Evolutionary conservation across 2,888 invertebrate species (phyloP), one percentile per base, ranked within the genome.

Genomic region (Drosophila quinaria): DNA sequence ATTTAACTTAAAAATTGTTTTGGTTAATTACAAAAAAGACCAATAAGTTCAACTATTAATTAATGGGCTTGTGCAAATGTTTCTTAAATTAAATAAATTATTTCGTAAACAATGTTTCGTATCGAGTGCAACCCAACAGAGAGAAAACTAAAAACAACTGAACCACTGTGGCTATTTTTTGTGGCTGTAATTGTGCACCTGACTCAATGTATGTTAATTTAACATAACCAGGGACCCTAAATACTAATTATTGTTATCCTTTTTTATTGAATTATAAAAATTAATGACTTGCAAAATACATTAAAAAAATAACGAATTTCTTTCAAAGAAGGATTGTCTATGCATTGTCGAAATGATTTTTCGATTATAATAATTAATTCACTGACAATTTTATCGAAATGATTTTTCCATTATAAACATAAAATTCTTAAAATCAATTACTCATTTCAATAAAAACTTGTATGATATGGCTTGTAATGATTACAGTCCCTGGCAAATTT

Each of bases 11-110:
- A 78, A 78, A 85, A 52, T 62, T 62, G 74, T 63, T 75, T 70
- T 69, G 68, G 90, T 86, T 86, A 86, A 88, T 88, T 75, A 89
- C 86, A 86, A 80, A 87, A 87, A 86, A 86, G 78, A 88, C 88
- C 82, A 87, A 87, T 78, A 49, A 22, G 46, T 42, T 50, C 33
- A 52, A 52, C 41, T 25, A 49, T 31, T 31, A 37, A 60, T 63
- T 68, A 61, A 64, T 31, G 75, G 74, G 64, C 42, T 74, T 55
- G 66, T 74, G 75, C 56, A 71, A 58, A 41, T 58, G 52, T 37
- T 58, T 50, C 77, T 80, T 80, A 80, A 55, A 79, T 51, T 70
- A 70, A 62, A 58, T 78, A 49, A 68, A 74, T 77, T 39, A 66
- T 56, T 59, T 69, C 37, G 63, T 61, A 71, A 71, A 80, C 58